Conservation (phyloP, 2,888 invertebrate species). For the Laspeyria flexula region DNA sequence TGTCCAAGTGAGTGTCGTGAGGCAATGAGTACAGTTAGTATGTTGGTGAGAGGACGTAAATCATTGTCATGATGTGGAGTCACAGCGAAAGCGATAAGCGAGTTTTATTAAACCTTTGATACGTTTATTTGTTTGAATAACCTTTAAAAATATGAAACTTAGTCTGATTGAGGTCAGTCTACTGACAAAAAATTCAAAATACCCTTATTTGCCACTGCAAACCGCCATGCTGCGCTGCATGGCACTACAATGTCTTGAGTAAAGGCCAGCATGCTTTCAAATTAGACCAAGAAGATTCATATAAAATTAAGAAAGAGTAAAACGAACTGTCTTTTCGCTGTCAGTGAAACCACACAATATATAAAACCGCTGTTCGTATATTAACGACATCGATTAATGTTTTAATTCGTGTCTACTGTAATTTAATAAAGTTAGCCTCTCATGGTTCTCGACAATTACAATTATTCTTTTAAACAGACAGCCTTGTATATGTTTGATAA, state of each 20-base stretch:
- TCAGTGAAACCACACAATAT: conserved; percentile 31
- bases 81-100: conserved; percentile 38
- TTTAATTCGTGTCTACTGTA: conserved; percentile 70
- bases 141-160: too few relatives aligned
- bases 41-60: conserved; percentile 53
- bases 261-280: too few relatives aligned
- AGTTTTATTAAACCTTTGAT: not conserved
- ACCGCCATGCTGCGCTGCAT: too few relatives aligned
- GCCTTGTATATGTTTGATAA: conserved; percentile 17
- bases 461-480: conserved; percentile 43
- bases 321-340: too few relatives aligned
- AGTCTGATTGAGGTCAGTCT: too few relatives aligned
- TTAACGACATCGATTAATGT: conserved; percentile 68
- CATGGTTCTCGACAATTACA: conserved; percentile 40
- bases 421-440: conserved; percentile 56
- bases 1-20: conserved; percentile 62
- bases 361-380: conserved; percentile 45
- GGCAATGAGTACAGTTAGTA: conserved; percentile 50
- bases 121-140: too few relatives aligned
- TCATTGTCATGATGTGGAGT: conserved; percentile 40
- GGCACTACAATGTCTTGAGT: too few relatives aligned
- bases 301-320: too few relatives aligned
- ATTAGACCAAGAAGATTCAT: too few relatives aligned
- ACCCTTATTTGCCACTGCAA: too few relatives aligned
- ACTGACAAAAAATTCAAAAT: too few relatives aligned